Evolutionary conservation across 2,888 invertebrate genomes (phyloP), one percentile per base, ranked within the genome.

Genomic region (Erannis defoliaria): DNA sequence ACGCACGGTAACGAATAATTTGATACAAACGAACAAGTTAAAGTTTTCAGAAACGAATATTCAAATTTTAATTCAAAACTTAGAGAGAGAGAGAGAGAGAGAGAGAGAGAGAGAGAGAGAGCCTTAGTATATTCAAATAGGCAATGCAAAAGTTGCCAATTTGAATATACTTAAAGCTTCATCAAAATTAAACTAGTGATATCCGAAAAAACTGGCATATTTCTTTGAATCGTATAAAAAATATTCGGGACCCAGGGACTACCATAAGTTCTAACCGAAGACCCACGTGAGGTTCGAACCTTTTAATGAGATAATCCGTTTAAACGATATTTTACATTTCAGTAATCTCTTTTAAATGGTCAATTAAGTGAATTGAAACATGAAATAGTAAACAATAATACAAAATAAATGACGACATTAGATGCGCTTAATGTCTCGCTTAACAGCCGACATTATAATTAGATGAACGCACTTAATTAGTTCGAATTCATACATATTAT

Each of bases 401-500:
- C 56, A 14, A 18, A 35, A 55, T 50, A 45, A 61, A 55, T 21
- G 37, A 51, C 21, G 12, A n/a, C 38, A 61, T 55, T 50, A 55
- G 55, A 50, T 55, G 21, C 29, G 37, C 29, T 51, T 61, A 55
- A 68, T 68, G 71, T 60, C 55, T 63, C 53, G 62, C 45, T 63
- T 62, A 43, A 65, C 63, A 37, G 59, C 62, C 46, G 60, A 66
- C 43, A 57, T 70, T 62, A 68, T 68, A 79, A 76, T 75, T 56
- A 76, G 66, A 54, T 58, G 66, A 66, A 48, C 33, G 38, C 23
- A 38, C 42, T 48, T 55, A 80, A 79, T 79, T 76, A 77, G 74
- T 74, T 67, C 64, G 73, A 71, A 74, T 77, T 70, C 71, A 75
- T 70, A 79, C 68, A 71, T 71, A 75, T 74, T 68, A 67, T 69